Percentiles rank a stretch among this genome's conserved stretches.
Evolutionary conservation across 2,888 invertebrate genomes (phyloP).

Genomic region (Dryadula phaetusa): DNA sequence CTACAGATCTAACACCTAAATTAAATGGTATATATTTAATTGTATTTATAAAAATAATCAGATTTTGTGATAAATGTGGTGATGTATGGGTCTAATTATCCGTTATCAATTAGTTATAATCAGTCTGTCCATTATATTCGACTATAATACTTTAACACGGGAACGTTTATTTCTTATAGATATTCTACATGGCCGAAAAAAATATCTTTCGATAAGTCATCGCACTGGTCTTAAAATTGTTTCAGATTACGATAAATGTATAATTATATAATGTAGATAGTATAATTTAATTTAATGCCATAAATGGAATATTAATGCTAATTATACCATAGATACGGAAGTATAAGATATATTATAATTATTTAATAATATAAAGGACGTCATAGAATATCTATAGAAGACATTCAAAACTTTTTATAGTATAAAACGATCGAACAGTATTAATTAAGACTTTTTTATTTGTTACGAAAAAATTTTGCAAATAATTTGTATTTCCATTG

Average conservation of each 20-base stretch:
- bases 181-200: conserved; percentile 9
- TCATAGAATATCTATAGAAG: conserved; percentile 25
- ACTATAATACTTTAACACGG: conserved; percentile 15
- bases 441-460: neutral
- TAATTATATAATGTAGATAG: neutral
- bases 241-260: neutral
- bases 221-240: neutral
- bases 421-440: conserved; percentile 4
- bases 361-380: neutral
- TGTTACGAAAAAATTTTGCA: neutral
- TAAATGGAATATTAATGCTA: neutral
- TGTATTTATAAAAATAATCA: conserved; percentile 29
- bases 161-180: conserved; percentile 6
- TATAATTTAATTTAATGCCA: neutral
- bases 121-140: conserved; percentile 42
- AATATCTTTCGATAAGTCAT: neutral
- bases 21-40: neutral
- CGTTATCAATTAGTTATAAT: conserved; percentile 37
- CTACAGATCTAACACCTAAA: conserved; percentile 1
- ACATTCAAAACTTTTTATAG: conserved; percentile 3
- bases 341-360: neutral
- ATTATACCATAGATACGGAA: neutral
- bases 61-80: conserved; percentile 16
- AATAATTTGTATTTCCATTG: conserved; percentile 1
- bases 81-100: conserved; percentile 28